Evolutionary conservation across 2,113 vertebrate species (phyloP), one percentile per base, ranked within the genome.

Genomic region (Ictalurus furcatus): DNA sequence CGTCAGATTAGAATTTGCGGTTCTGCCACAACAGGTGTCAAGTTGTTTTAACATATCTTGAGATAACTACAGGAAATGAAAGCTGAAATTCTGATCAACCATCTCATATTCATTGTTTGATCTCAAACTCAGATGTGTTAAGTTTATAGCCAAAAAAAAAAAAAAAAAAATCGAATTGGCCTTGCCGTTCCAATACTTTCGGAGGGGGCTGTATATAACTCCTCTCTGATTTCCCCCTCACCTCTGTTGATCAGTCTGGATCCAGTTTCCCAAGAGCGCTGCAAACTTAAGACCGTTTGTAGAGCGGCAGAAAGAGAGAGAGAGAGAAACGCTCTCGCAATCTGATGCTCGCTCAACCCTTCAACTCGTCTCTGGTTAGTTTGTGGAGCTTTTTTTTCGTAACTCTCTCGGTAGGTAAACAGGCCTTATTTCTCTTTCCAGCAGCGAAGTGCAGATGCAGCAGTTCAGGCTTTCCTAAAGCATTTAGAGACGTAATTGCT

Each of bases 391-490:
- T 79, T n/a, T 19, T 28, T 19, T 19, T 34, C 14, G 2, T 56
- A 30, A 30, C 25, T 56, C n/a, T 58, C 8, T 21, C 9, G 2
- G 11, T 6, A 25, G 30, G 58, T 61, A 25, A 61, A 6, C 56
- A 23, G 4, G 34, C 19, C 78, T 52, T 34, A 17, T 34, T 58
- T 86, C 23, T 54, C 1, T 63, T 59, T 78, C 84, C 54, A 89
- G 25, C 34, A 14, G 28, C 0, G 37, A 59, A 44, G 58, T 63
- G 81, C 81, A 23, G 34, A 40, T 14, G 34, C 81, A 84, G 81
- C 58, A 63, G 30, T 61, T 83, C 21, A 7, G 12, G 11, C 59
- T 90, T 88, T 86, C 67, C 78, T 84, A 54, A 84, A 69, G 89
- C 84, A 14, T 85, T 71, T 34, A 58, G 30, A 71, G 67, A 34